Evolutionary conservation across 2,888 invertebrate species (phyloP).

Genomic region (Smittia sp.): DNA sequence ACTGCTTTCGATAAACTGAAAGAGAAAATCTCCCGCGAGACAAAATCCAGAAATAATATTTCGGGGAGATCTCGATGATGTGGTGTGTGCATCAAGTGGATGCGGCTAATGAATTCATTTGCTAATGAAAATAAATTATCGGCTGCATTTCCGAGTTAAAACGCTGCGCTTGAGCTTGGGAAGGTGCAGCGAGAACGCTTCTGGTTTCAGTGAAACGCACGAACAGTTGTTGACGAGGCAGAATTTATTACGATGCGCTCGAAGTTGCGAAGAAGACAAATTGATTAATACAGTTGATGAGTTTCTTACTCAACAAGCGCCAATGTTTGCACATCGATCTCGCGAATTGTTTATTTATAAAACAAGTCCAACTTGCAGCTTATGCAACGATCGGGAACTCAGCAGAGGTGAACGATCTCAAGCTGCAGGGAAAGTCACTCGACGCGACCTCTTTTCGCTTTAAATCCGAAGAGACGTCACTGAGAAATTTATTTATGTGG

Average conservation of each 20-base stretch:
- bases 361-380: neutral
- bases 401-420: neutral
- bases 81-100: constrained; percentile 1
- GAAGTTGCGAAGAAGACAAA: neutral
- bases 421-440: neutral
- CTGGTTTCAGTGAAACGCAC: neutral
- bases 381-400: neutral
- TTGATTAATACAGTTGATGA: neutral
- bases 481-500: neutral
- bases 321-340: no score
- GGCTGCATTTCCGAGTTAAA: neutral
- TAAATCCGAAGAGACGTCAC: no score
- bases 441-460: neutral
- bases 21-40: no score
- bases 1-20: neutral
- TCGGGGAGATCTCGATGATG: neutral
- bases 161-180: neutral
- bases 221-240: neutral
- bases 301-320: neutral
- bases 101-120: constrained; percentile 24
- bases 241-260: neutral
- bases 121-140: constrained; percentile 30
- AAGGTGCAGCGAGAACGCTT: neutral
- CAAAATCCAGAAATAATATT: neutral
- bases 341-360: constrained; percentile 5